phyloP scores from a whole-genome alignment of 2,797 vertebrate species.

The Vultur gryphus region DNA sequence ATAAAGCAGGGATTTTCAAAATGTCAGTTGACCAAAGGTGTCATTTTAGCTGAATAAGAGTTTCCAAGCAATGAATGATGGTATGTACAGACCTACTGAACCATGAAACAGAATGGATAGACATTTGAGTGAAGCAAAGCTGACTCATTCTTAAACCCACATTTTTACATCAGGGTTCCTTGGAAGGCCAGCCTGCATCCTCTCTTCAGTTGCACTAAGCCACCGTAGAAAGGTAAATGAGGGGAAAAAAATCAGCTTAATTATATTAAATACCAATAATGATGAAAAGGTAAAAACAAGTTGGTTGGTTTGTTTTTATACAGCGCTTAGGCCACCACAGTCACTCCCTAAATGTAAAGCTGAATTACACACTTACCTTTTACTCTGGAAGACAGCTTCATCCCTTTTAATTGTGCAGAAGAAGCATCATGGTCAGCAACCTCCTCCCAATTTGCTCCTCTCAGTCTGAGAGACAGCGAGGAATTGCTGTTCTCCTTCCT shows the following conservation, averaged over 20 bases:
- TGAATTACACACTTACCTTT: neutral
- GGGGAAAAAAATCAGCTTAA: neutral
- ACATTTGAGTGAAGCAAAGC: neutral
- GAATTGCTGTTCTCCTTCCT: neutral
- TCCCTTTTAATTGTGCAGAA: neutral
- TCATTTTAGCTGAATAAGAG: constrained; percentile 9
- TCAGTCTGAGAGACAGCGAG: neutral
- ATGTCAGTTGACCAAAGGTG: neutral
- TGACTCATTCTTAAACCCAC: constrained; percentile 35
- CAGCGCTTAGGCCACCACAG: neutral
- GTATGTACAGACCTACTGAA: neutral
- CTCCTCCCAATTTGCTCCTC: neutral
- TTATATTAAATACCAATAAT: neutral
- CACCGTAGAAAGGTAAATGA: neutral
- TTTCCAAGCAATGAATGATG: constrained; percentile 13
- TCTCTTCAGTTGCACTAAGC: neutral
- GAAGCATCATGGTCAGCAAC: neutral
- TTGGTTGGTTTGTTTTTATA: neutral
- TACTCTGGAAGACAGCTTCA: neutral
- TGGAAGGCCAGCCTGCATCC: neutral
- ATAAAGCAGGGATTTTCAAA: constrained; percentile 13
- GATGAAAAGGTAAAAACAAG: neutral
- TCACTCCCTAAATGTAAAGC: neutral
- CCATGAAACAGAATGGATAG: neutral
- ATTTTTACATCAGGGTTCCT: neutral